Percentiles rank a stretch among this genome's conserved stretches.
Conservation (phyloP, 2,888 invertebrate species). For the Xylocampa areola region DNA sequence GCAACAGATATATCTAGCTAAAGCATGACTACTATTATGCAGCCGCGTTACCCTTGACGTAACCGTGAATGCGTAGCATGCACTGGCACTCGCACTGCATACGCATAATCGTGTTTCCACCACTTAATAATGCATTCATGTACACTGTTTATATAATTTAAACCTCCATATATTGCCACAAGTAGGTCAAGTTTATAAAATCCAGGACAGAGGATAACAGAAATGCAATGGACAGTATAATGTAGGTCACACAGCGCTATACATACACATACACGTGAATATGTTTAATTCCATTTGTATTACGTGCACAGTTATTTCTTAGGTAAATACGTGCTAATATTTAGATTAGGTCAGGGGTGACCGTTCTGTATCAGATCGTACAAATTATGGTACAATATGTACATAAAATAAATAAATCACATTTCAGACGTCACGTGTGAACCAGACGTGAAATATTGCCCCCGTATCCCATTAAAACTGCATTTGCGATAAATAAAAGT, state of each 20-base stretch:
- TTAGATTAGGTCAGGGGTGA: constrained; percentile 29
- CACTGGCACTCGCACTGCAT: constrained; percentile 62
- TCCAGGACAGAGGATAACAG: constrained; percentile 87
- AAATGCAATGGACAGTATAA: constrained; percentile 79
- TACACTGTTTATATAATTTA: constrained; percentile 74
- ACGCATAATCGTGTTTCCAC: constrained; percentile 66
- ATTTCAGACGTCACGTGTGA: constrained; percentile 8
- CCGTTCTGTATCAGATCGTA: constrained; percentile 15
- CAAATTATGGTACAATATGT: constrained; percentile 16
- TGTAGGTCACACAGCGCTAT: constrained; percentile 71
- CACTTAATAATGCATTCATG: constrained; percentile 71
- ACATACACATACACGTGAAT: constrained; percentile 34
- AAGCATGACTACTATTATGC: constrained; percentile 44
- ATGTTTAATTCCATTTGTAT: constrained; percentile 35
- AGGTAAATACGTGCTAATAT: constrained; percentile 35
- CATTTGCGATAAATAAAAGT: constrained; percentile 7
- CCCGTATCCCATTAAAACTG: constrained; percentile 4
- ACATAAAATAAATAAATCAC: constrained; percentile 23
- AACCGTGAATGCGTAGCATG: constrained; percentile 68
- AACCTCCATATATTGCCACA: constrained; percentile 72
- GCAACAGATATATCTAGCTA: constrained; percentile 21
- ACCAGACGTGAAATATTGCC: constrained; percentile 1
- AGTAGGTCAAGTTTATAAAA: constrained; percentile 86
- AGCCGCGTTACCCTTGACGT: constrained; percentile 67
- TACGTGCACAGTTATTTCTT: constrained; percentile 38